These are phyloP conservation scores for Petrolisthes cinctipes DNA, from an alignment of 2,888 invertebrate genomes.

Conservation along the genomic window DNA sequence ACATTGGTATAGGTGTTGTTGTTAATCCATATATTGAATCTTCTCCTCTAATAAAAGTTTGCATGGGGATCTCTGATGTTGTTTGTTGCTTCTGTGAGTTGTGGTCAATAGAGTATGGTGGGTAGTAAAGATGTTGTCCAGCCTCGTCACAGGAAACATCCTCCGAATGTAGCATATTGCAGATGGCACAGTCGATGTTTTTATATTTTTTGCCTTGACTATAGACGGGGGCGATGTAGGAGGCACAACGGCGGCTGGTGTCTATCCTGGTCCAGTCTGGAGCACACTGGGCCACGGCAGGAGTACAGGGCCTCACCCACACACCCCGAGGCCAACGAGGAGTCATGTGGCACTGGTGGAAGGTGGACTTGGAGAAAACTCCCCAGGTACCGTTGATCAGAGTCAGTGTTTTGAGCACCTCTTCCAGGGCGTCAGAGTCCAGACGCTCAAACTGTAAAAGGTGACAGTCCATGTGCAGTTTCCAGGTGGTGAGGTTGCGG, in stretches of 20 bases:
- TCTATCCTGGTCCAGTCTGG: conserved; percentile 70
- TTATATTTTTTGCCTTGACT: conserved; percentile 68
- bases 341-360: conserved; percentile 70
- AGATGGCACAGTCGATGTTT: conserved; percentile 72
- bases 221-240: conserved; percentile 71
- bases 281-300: conserved; percentile 69
- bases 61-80: too few species aligned
- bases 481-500: conserved; percentile 69
- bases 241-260: conserved; percentile 69
- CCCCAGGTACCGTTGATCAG: conserved; percentile 68
- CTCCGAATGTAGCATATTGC: conserved; percentile 68
- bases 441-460: conserved; percentile 55
- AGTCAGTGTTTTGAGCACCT: conserved; percentile 54
- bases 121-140: too few species aligned
- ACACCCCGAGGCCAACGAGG: conserved; percentile 69
- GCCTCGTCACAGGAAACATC: conserved; percentile 67
- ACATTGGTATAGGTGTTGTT: too few species aligned
- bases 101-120: too few species aligned
- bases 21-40: too few species aligned
- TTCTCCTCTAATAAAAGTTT: too few species aligned
- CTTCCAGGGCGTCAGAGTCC: conserved; percentile 65
- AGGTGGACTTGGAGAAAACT: conserved; percentile 66
- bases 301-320: conserved; percentile 69
- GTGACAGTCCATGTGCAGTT: conserved; percentile 70
- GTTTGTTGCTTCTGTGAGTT: too few species aligned